Percentiles rank a stretch among this genome's conserved stretches.
Conservation (phyloP, 2,113 vertebrate genomes). For the Mobula birostris region DNA sequence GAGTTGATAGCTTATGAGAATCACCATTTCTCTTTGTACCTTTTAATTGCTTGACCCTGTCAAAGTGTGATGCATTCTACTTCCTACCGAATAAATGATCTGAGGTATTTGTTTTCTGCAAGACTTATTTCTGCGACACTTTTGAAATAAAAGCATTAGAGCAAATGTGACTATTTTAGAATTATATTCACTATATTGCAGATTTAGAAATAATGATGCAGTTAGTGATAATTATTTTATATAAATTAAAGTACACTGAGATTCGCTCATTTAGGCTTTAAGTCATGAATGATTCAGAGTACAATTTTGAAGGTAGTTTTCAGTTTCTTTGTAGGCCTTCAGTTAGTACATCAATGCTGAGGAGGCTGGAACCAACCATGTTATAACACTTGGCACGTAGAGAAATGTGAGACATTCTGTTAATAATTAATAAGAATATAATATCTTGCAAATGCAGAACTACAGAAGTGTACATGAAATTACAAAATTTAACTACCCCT, state of each 20-base stretch:
- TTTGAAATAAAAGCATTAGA: neutral
- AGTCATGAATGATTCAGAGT: neutral
- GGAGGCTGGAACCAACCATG: neutral
- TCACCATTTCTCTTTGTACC: too few relatives aligned
- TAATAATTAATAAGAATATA: slow-evolving; percentile 21
- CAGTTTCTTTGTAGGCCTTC: neutral
- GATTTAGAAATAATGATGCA: neutral
- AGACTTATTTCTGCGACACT: neutral
- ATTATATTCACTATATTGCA: neutral
- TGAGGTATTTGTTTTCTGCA: neutral
- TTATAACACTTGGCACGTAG: neutral
- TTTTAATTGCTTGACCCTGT: neutral
- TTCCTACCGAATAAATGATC: neutral
- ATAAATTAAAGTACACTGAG: neutral
- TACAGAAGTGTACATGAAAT: neutral
- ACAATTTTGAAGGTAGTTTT: neutral
- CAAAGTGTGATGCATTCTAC: neutral
- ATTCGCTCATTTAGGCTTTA: neutral
- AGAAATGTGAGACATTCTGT: neutral
- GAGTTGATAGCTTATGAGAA: neutral
- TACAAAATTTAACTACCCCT: neutral
- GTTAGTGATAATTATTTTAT: neutral
- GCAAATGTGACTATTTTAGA: neutral
- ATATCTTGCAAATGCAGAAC: neutral
- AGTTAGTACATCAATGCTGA: neutral